Conservation (phyloP, 2,888 invertebrate species). For the Polydrusus tereticollis region DNA sequence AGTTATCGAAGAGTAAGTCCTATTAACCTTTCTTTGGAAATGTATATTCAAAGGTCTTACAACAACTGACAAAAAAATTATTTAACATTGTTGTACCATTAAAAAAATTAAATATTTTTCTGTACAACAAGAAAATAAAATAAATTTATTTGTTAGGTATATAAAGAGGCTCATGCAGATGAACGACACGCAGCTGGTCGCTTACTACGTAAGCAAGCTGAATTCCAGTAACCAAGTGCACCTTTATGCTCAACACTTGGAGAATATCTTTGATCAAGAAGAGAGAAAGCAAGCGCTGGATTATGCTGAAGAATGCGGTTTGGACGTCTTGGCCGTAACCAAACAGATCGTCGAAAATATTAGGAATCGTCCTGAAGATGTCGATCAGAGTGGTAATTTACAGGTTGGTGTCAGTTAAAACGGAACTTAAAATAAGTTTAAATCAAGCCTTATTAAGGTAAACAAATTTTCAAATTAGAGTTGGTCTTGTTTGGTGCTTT, state of each 20-base stretch:
- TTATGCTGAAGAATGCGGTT: slow-evolving; percentile 80
- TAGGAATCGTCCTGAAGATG: slow-evolving; percentile 66
- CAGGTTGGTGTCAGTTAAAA: slow-evolving; percentile 54
- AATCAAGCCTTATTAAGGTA: too few relatives aligned
- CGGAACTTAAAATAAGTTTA: too few relatives aligned
- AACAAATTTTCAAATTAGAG: too few relatives aligned
- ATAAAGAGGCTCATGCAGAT: slow-evolving; percentile 79
- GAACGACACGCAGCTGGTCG: slow-evolving; percentile 83
- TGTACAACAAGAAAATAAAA: not conserved
- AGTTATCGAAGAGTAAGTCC: slow-evolving; percentile 80
- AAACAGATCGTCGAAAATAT: slow-evolving; percentile 87
- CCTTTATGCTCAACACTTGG: slow-evolving; percentile 79
- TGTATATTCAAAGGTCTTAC: too few relatives aligned
- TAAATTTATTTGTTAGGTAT: slow-evolving; percentile 67
- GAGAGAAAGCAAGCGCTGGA: slow-evolving; percentile 76
- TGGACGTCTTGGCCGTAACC: slow-evolving; percentile 89
- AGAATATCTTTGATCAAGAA: slow-evolving; percentile 75
- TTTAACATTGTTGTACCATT: too few relatives aligned
- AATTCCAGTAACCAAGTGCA: slow-evolving; percentile 73
- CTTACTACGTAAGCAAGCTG: slow-evolving; percentile 87
- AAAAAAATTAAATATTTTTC: too few relatives aligned
- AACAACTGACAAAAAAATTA: too few relatives aligned
- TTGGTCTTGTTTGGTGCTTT: too few relatives aligned
- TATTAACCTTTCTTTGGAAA: not conserved
- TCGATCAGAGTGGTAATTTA: slow-evolving; percentile 60